Conservation (phyloP, 2,797 vertebrate species). For the Danio aesculapii region DNA sequence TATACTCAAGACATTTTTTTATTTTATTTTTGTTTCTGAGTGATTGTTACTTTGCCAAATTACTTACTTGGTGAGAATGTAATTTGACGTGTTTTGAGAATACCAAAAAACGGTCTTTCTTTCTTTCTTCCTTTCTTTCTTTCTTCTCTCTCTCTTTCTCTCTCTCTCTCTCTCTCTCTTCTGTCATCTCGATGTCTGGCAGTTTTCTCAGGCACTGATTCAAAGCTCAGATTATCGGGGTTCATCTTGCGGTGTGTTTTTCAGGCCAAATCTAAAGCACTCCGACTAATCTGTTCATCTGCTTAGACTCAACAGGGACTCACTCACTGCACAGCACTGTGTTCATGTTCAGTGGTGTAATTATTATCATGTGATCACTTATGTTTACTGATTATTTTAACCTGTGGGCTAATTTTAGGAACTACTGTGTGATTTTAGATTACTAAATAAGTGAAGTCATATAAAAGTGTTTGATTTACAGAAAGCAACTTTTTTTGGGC, state of each 20-base stretch:
- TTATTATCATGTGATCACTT: slow-evolving; percentile 2
- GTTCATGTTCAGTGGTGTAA: background rate
- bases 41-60: too few species aligned
- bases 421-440: background rate
- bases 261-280: slow-evolving; percentile 41
- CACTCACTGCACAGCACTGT: background rate
- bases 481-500: background rate
- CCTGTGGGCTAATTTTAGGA: background rate
- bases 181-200: background rate
- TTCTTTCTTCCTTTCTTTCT: too few species aligned
- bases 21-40: too few species aligned
- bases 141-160: too few species aligned
- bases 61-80: too few species aligned
- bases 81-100: too few species aligned
- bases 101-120: too few species aligned
- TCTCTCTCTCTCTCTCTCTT: too few species aligned
- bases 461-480: background rate
- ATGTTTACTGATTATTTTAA: background rate
- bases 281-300: slow-evolving; percentile 50
- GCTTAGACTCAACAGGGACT: slow-evolving; percentile 14
- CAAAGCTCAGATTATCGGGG: slow-evolving; percentile 46
- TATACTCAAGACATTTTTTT: too few species aligned
- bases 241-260: slow-evolving; percentile 28
- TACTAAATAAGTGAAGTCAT: background rate
- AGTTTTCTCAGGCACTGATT: slow-evolving; percentile 39